phyloP scores from a whole-genome alignment of 1,140 invertebrate species.

The Dreissena polymorpha region DNA sequence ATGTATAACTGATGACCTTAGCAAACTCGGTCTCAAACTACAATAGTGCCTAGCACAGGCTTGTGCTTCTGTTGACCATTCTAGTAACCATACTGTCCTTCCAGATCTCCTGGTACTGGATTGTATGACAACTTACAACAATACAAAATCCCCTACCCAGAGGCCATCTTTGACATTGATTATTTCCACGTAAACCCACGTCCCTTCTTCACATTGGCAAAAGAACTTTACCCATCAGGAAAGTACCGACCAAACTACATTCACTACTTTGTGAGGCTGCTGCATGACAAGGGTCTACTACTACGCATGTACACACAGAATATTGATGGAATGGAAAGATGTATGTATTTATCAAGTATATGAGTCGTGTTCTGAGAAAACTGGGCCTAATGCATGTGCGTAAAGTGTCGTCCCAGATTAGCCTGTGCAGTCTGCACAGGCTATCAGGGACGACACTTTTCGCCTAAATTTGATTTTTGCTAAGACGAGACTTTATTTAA shows the following conservation, averaged over 20 bases:
- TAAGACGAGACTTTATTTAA: too few species aligned
- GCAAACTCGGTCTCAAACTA: too few species aligned
- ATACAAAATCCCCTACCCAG: constrained; percentile 95
- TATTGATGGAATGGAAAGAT: constrained; percentile 80
- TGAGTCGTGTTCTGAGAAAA: not conserved
- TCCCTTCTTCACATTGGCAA: constrained; percentile 79
- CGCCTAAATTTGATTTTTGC: too few species aligned
- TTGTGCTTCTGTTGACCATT: too few species aligned
- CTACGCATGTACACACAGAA: constrained; percentile 80
- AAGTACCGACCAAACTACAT: constrained; percentile 79
- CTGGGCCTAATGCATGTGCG: too few species aligned
- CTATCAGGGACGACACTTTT: too few species aligned
- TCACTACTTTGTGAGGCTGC: constrained; percentile 78
- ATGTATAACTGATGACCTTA: too few species aligned
- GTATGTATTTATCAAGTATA: constrained; percentile 71
- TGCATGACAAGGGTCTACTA: constrained; percentile 78
- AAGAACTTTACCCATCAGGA: constrained; percentile 79
- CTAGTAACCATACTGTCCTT: constrained; percentile 74
- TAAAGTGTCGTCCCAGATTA: too few species aligned
- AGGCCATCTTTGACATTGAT: constrained; percentile 95
- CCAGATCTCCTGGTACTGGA: constrained; percentile 92
- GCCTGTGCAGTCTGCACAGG: too few species aligned
- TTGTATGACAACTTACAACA: constrained; percentile 95
- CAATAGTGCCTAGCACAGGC: too few species aligned
- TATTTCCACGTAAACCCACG: constrained; percentile 79